Conservation (phyloP, 1,140 invertebrate species). For the Apis laboriosa region DNA sequence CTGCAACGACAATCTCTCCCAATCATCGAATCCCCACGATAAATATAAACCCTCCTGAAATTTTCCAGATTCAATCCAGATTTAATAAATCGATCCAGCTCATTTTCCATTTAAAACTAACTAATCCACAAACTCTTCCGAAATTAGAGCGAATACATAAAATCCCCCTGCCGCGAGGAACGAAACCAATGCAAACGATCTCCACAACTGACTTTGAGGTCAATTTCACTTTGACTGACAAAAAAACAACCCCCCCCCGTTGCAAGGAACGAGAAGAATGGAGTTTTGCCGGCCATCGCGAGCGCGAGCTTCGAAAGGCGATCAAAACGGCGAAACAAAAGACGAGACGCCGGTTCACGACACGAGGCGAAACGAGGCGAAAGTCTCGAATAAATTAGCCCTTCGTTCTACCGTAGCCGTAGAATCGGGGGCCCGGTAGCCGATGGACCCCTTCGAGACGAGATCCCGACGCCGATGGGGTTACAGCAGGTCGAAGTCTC, state of each 20-base stretch:
- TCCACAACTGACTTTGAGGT: too few species aligned
- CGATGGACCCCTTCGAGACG: not conserved
- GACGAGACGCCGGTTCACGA: not conserved
- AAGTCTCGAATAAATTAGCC: constrained; percentile 33
- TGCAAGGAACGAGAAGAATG: too few species aligned
- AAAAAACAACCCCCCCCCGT: not conserved
- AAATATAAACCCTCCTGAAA: not conserved
- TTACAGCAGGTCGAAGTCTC: constrained; percentile 50
- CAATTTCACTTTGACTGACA: not conserved
- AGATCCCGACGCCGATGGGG: constrained; percentile 43
- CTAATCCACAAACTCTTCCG: accelerated
- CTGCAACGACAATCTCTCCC: too few species aligned
- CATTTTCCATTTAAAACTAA: not conserved
- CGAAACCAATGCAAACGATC: too few species aligned
- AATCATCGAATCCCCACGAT: not conserved
- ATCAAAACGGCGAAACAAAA: not conserved
- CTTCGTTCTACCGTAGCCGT: not conserved
- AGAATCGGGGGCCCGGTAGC: constrained; percentile 14
- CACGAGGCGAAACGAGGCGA: too few species aligned
- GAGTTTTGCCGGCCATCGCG: too few species aligned
- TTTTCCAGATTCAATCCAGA: not conserved
- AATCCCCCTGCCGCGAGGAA: too few species aligned
- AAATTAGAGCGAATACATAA: not conserved
- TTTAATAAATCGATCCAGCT: not conserved
- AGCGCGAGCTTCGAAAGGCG: too few species aligned